Percentiles rank a stretch among this genome's conserved stretches.
Evolutionary conservation across 2,797 vertebrate species (phyloP).

Genomic region (Jordanella pulchra): DNA sequence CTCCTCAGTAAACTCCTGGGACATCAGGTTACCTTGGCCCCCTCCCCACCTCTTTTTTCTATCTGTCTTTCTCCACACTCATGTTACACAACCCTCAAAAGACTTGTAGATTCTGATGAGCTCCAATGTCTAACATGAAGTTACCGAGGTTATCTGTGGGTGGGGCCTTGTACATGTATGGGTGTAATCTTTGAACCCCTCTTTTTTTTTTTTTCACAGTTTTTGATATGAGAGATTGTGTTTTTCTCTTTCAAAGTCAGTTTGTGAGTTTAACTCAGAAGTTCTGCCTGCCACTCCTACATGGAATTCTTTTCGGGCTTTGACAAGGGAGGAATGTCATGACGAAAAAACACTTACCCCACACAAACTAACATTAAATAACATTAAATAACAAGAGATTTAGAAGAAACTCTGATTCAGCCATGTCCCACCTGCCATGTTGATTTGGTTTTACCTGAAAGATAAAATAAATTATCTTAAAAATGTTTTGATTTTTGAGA

Average conservation of each 20-base stretch:
- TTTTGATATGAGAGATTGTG: constrained; percentile 15
- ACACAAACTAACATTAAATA: constrained; percentile 58
- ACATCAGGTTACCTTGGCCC: constrained; percentile 76
- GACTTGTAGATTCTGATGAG: constrained; percentile 71
- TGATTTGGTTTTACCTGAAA: constrained; percentile 5
- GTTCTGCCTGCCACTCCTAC: constrained; percentile 74
- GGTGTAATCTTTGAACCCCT: constrained; percentile 28
- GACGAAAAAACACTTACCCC: constrained; percentile 49
- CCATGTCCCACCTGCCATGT: not conserved
- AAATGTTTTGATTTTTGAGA: not conserved
- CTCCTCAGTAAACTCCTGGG: constrained; percentile 64
- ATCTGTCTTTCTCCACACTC: constrained; percentile 70
- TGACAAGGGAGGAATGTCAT: constrained; percentile 74
- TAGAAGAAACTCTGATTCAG: constrained; percentile 4
- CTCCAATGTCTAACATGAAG: constrained; percentile 72
- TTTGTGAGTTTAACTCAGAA: constrained; percentile 66
- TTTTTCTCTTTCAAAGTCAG: constrained; percentile 25
- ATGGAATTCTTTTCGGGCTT: constrained; percentile 74
- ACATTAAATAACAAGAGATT: constrained; percentile 27
- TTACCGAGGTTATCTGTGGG: constrained; percentile 71
- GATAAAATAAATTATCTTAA: not conserved
- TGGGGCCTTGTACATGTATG: constrained; percentile 46
- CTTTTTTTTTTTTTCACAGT: constrained; percentile 17
- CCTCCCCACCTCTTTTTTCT: constrained; percentile 44
- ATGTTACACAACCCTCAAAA: constrained; percentile 81